phyloP scores from a whole-genome alignment of 1,140 invertebrate genomes.

The Pogonomyrmex barbatus region DNA sequence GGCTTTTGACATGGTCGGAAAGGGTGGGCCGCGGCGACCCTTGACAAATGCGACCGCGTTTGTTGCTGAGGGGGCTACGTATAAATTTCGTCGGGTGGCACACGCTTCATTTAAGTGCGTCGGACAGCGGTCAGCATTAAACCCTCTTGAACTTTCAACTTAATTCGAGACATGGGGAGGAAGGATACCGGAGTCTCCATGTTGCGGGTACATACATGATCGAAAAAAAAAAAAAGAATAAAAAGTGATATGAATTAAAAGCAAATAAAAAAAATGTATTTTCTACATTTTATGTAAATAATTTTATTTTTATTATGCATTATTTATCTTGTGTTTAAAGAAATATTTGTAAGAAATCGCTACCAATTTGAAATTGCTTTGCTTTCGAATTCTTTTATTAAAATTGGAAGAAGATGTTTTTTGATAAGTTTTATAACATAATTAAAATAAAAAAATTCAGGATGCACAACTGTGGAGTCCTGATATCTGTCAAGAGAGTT shows the following conservation, averaged over 20 bases:
- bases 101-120: constrained; percentile 57
- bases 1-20: constrained; percentile 51
- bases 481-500: too few relatives aligned
- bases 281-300: neutral
- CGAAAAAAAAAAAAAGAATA: neutral
- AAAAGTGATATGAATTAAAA: neutral
- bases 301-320: neutral
- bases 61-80: constrained; percentile 26
- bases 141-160: constrained; percentile 40
- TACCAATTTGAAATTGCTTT: too few relatives aligned
- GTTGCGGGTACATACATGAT: neutral
- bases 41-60: constrained; percentile 30
- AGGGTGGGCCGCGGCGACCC: constrained; percentile 48
- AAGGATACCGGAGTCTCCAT: neutral
- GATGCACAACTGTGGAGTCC: too few relatives aligned
- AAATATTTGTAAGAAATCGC: too few relatives aligned
- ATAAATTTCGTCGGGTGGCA: constrained; percentile 56
- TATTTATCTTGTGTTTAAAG: too few relatives aligned
- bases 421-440: too few relatives aligned
- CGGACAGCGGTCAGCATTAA: constrained; percentile 38
- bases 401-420: too few relatives aligned
- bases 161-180: constrained; percentile 11
- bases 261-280: neutral
- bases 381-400: too few relatives aligned
- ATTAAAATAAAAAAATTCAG: too few relatives aligned